Evolutionary conservation across 2,888 invertebrate genomes (phyloP), one percentile per base, ranked within the genome.

Genomic region (Microchrysa polita): DNA sequence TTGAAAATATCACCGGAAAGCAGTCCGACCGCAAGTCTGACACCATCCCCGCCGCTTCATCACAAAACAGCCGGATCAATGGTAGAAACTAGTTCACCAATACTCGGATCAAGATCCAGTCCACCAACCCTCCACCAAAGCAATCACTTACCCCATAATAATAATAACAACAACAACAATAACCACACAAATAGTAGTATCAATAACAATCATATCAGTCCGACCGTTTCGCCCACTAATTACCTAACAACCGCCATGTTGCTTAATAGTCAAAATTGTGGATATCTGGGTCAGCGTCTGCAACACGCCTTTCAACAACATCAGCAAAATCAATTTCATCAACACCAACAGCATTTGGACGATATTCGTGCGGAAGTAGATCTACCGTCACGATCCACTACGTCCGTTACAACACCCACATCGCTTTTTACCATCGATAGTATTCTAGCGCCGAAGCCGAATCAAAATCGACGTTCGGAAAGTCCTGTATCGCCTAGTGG

Each of bases 381-480:
- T 5, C 16, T 75, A 5, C 44, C 72, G 0, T 69, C 74, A 5
- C 65, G 75, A 72, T 74, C 77, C 10, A 67, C 67, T 10, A 72
- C 34, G 16, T 48, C 76, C 16, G 76, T 63, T 18, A 81, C 81
- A 44, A 78, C 80, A 10, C 79, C 82, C 7, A 86, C 88, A 22
- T 90, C 91, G 5, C 87, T 93, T 76, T 94, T 94, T 84, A 94
- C 94, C 79, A 94, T 94, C 81, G 94, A 94, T 85, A 94, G 93
- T 85, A 93, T 94, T 80, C 86, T 94, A 83, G 93, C 93, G 63
- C 92, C 93, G 71, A 76, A 71, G 57, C 74, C 74, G 22, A 59
- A 60, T 52, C 67, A 75, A 23, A 75, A 76, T 2, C 82, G 82
- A 74, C 81, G 83, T n/a, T 79, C 81, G 23, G 79, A 86, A 74